Base-by-base conservation (phyloP, 2,888 invertebrate species). In the Nymphalis c-album region DNA sequence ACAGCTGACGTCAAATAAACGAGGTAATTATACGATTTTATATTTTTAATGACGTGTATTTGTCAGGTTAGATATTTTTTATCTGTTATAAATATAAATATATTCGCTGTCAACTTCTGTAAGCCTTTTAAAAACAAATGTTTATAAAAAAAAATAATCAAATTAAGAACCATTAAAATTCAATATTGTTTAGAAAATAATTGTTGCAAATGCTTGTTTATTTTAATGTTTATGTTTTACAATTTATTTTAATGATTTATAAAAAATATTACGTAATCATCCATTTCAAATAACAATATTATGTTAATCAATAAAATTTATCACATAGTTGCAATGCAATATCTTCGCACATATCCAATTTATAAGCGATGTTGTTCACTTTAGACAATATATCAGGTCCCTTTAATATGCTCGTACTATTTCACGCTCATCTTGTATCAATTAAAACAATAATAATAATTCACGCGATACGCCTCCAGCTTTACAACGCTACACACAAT, bases 1-100 rank as follows among this genome's bases (percentile, higher is more conserved):
- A 72, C 74, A 73, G 72, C 68, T 79, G 78, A 84, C 83, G 79
- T 77, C 72, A 76, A 77, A 80, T 79, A 79, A 79, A 74, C 82
- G 84, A 88, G 86, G 88, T 88, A 75, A 22, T 61, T 61, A 40
- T 50, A 18, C 35, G 22, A 26, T 8, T 47, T 58, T 48, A 22
- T 17, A 16, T 5, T 13, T 58, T 20, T 59, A 22, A 45, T 40
- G 20, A 22, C 4, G 46, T 2, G 7, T 22, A 55, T 60, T n/a
- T 46, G 17, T 6, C 51, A 22, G 17, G 26, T 17, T 7, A 7
- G 7, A 17, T 55, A 40, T 40, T 40, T 40, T 40, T 40, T 13
- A 40, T 40, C 40, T 13, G 40, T 40, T 40, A 13, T 40, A 13
- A n/a, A n/a, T n/a, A n/a, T n/a, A n/a, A n/a, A n/a, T n/a, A 40